Evolutionary conservation across 2,888 invertebrate species (phyloP).

Genomic region (Nomada flava): DNA sequence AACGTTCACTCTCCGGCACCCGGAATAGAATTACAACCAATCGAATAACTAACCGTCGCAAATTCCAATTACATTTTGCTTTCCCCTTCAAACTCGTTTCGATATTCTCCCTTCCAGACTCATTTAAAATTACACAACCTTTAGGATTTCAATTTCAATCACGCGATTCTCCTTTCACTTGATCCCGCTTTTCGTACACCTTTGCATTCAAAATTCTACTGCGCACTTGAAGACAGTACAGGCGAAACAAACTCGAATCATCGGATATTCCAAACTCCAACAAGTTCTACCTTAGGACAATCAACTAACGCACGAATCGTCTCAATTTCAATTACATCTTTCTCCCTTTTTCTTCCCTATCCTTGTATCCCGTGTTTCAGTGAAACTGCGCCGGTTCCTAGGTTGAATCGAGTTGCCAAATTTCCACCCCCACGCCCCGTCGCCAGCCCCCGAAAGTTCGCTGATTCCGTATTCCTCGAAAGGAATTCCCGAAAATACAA

Average conservation of each 20-base stretch:
- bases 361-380: neutral
- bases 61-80: constrained; percentile 30
- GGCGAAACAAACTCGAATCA: neutral
- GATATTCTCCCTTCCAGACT: neutral
- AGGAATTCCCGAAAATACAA: constrained; percentile 55
- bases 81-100: neutral
- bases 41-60: constrained; percentile 32
- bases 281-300: neutral
- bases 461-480: constrained; percentile 58
- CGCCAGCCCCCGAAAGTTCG: constrained; percentile 25
- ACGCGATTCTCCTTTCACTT: neutral
- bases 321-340: constrained; percentile 17
- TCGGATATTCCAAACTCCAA: neutral
- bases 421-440: constrained; percentile 24
- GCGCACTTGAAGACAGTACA: too few species aligned
- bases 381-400: constrained; percentile 7
- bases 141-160: neutral
- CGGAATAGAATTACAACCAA: constrained; percentile 41
- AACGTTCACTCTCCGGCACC: constrained; percentile 22
- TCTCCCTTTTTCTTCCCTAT: neutral
- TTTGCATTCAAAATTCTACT: neutral
- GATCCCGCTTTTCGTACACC: neutral
- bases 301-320: neutral
- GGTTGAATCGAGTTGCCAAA: constrained; percentile 55
- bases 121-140: constrained; percentile 8